Conservation (phyloP, 2,113 vertebrate species). For the Nicator chloris region DNA sequence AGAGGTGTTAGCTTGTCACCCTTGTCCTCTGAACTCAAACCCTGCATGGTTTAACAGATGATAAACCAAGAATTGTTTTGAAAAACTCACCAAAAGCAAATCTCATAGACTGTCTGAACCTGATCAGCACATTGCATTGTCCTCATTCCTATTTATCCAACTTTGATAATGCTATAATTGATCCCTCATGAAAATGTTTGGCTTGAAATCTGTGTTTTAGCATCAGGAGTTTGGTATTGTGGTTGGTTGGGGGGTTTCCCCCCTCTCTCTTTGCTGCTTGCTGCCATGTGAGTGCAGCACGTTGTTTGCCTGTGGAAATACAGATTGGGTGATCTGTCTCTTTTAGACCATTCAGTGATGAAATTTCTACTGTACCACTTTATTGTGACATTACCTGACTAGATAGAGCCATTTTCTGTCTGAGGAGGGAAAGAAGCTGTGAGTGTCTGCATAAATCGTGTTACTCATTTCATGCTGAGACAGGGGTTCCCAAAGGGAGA, state of each 20-base stretch:
- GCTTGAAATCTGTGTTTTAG: neutral
- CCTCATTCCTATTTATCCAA: neutral
- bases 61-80: neutral
- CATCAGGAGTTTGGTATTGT: neutral
- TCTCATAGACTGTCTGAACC: neutral
- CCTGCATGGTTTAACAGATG: neutral
- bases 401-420: constrained; percentile 61
- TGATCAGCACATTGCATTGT: neutral
- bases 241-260: accelerated
- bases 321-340: constrained; percentile 44
- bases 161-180: neutral
- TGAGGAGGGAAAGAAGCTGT: constrained; percentile 45
- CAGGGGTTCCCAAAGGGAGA: constrained; percentile 72
- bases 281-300: neutral
- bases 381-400: constrained; percentile 60
- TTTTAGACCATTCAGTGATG: constrained; percentile 49
- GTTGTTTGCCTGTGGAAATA: neutral
- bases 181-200: neutral
- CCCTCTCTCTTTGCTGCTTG: neutral
- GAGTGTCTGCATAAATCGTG: constrained; percentile 50
- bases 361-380: constrained; percentile 56
- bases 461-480: constrained; percentile 66
- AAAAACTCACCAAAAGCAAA: neutral
- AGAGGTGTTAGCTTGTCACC: neutral
- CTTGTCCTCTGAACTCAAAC: neutral